A percentile compares a stretch with the other conserved stretches of the same genome.
These are phyloP conservation scores for Drosophila anomalata DNA, from an alignment of 2,888 invertebrate genomes.

Conservation along the genomic window DNA sequence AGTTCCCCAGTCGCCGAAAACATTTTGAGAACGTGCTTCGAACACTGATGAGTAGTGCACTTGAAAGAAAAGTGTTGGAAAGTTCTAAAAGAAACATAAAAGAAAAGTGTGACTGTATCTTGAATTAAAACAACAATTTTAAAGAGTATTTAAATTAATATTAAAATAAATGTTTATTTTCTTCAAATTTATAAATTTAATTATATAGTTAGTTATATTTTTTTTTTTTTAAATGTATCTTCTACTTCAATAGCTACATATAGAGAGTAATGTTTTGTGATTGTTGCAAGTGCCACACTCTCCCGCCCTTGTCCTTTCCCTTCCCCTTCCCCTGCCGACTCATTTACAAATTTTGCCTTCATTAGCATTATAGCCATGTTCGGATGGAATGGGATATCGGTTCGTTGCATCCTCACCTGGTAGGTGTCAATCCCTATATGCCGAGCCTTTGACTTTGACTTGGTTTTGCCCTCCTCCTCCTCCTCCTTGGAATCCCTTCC, in stretches of 20 bases:
- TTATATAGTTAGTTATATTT: neutral
- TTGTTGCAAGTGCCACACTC: constrained; percentile 29
- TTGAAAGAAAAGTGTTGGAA: constrained; percentile 1
- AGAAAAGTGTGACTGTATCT: neutral
- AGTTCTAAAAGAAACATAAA: neutral
- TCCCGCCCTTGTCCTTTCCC: neutral
- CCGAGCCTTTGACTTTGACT: constrained; percentile 14
- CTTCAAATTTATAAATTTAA: too few species aligned
- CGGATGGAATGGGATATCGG: constrained; percentile 46
- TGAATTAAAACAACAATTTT: neutral
- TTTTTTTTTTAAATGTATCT: neutral
- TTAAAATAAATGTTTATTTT: too few species aligned
- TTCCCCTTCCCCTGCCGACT: constrained; percentile 42
- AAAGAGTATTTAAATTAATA: too few species aligned
- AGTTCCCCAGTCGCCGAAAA: constrained; percentile 45
- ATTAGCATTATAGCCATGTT: constrained; percentile 71
- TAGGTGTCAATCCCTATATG: constrained; percentile 25
- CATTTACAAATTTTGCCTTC: constrained; percentile 70
- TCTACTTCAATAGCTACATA: constrained; percentile 6
- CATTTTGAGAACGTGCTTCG: constrained; percentile 72
- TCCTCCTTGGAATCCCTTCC: neutral
- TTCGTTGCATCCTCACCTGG: constrained; percentile 16
- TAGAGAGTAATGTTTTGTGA: constrained; percentile 19
- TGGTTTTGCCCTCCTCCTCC: neutral
- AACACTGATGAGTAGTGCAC: constrained; percentile 65